A percentile compares a stretch with the other conserved stretches of the same genome.
phyloP scores from a whole-genome alignment of 2,888 invertebrate species.

The Stenodera caucasica region DNA sequence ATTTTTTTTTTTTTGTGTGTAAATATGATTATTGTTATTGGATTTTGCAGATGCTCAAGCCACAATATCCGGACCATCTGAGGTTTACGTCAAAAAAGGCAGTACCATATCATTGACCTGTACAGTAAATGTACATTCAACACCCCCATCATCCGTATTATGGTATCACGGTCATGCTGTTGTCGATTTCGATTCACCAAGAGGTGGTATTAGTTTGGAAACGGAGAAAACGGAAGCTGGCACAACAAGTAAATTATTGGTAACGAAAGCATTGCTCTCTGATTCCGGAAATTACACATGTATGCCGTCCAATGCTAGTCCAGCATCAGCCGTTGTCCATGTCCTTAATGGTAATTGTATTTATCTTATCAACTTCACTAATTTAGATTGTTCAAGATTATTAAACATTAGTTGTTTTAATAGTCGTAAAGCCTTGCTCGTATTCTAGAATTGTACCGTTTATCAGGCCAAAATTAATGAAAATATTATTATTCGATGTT shows the following conservation, averaged over 20 bases:
- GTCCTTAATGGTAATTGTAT: slow-evolving; percentile 76
- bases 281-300: slow-evolving; percentile 92
- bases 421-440: too few relatives aligned
- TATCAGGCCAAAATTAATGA: too few relatives aligned
- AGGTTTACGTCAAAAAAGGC: slow-evolving; percentile 87
- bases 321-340: slow-evolving; percentile 81
- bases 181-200: slow-evolving; percentile 80
- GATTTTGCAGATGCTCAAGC: slow-evolving; percentile 78
- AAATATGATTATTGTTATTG: background rate
- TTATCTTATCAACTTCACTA: slow-evolving; percentile 11
- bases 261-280: slow-evolving; percentile 79
- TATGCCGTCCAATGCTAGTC: slow-evolving; percentile 80
- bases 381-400: background rate
- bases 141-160: slow-evolving; percentile 74
- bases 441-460: too few relatives aligned
- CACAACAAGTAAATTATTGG: slow-evolving; percentile 79
- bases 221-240: slow-evolving; percentile 82
- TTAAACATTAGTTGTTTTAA: too few relatives aligned
- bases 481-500: too few relatives aligned
- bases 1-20: too few relatives aligned
- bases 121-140: slow-evolving; percentile 84
- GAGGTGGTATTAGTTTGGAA: slow-evolving; percentile 84
- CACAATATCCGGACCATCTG: slow-evolving; percentile 80
- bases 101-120: slow-evolving; percentile 89
- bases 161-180: slow-evolving; percentile 84